Conservation (phyloP, 92 coral and sea anemone genomes). For the Anthopleura xanthogrammica region DNA sequence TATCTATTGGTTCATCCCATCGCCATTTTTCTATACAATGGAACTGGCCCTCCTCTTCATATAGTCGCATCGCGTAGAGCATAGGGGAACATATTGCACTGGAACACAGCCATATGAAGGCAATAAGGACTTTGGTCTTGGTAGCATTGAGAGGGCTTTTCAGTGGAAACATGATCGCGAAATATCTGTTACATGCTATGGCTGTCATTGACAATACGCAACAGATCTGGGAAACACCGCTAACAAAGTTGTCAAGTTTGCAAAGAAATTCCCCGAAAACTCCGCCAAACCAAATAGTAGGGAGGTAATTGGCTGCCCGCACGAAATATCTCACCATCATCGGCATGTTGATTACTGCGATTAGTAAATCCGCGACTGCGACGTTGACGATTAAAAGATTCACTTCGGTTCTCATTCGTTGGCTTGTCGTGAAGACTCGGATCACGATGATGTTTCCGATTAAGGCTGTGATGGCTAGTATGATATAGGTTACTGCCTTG, state of each 20-base stretch:
- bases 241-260: conserved; percentile 43
- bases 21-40: conserved; percentile 79
- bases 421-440: conserved; percentile 44
- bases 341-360: conserved; percentile 51
- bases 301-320: conserved; percentile 28
- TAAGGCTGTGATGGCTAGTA: conserved; percentile 44
- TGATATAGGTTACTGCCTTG: conserved; percentile 48
- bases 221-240: conserved; percentile 68
- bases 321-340: conserved; percentile 48
- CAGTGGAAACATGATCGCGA: conserved; percentile 81
- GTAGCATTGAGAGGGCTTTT: conserved; percentile 56
- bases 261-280: conserved; percentile 53
- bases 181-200: conserved; percentile 85
- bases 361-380: conserved; percentile 70
- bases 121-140: conserved; percentile 51
- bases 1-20: conserved; percentile 78
- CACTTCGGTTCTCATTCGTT: conserved; percentile 63
- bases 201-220: conserved; percentile 79
- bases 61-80: conserved; percentile 77
- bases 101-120: conserved; percentile 73
- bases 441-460: conserved; percentile 66
- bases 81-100: conserved; percentile 61
- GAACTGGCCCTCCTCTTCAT: conserved; percentile 29
- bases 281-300: conserved; percentile 57
- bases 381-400: conserved; percentile 64